These are phyloP conservation scores for Caenorhabditis sp. DNA, from an alignment of 2,888 invertebrate genomes.

Conservation along the genomic window DNA sequence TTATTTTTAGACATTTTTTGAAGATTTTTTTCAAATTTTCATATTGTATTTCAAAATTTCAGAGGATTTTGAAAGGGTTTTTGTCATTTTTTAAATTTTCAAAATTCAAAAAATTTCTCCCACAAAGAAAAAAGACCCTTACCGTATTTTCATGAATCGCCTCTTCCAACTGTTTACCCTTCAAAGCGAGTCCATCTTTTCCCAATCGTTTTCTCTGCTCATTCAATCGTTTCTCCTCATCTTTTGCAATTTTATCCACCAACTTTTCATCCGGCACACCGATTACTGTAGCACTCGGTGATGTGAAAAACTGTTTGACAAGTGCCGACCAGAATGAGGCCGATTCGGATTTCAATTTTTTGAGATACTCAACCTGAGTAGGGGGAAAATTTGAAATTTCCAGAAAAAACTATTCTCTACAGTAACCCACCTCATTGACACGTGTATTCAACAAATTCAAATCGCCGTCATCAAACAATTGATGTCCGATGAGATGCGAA, in stretches of 20 bases:
- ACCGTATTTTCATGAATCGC: constrained; percentile 83
- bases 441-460: constrained; percentile 50
- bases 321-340: constrained; percentile 80
- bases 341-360: constrained; percentile 76
- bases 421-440: constrained; percentile 41
- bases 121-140: constrained; percentile 11
- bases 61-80: too few relatives aligned
- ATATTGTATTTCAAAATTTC: too few relatives aligned
- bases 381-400: too few relatives aligned
- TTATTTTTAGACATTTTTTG: too few relatives aligned
- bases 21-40: too few relatives aligned
- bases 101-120: background rate
- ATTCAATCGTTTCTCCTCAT: constrained; percentile 80
- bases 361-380: constrained; percentile 19
- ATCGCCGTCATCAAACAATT: constrained; percentile 79
- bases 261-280: constrained; percentile 78
- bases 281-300: constrained; percentile 69
- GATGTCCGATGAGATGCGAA: constrained; percentile 81
- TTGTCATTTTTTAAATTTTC: too few relatives aligned
- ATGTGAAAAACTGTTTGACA: constrained; percentile 71
- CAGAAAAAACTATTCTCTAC: too few relatives aligned
- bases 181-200: constrained; percentile 78
- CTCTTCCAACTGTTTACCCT: constrained; percentile 76
- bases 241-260: constrained; percentile 74
- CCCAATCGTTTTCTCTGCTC: constrained; percentile 78